Conservation (phyloP, 2,113 vertebrate genomes). For the Henicopernis longicauda region DNA sequence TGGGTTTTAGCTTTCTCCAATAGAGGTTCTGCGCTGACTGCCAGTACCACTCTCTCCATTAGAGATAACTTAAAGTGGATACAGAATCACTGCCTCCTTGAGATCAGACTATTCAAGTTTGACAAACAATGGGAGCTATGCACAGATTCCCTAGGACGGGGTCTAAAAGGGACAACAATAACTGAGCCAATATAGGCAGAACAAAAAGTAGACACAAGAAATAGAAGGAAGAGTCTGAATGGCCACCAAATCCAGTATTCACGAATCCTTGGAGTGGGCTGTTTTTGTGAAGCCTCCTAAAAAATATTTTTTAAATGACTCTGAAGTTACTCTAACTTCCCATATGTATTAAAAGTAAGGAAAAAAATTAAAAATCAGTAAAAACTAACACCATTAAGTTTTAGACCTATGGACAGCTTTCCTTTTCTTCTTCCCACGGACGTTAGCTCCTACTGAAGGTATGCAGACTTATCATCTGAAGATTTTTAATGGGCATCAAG, state of each 20-base stretch:
- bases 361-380: background rate
- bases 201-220: background rate
- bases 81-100: background rate
- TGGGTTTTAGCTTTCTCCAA: background rate
- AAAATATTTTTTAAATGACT: background rate
- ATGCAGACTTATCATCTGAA: background rate
- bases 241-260: background rate
- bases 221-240: background rate
- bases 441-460: background rate
- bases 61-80: background rate
- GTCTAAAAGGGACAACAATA: background rate
- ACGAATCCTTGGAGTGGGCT: background rate
- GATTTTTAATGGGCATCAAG: background rate
- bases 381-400: background rate
- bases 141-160: background rate
- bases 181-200: background rate
- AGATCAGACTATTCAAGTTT: background rate
- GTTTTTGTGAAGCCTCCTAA: background rate
- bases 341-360: background rate
- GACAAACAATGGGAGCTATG: background rate
- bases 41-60: background rate
- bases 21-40: background rate
- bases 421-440: background rate
- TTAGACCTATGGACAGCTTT: background rate
- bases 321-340: background rate